Evolutionary conservation across 1,140 invertebrate species (phyloP), one percentile per base, ranked within the genome.

Genomic region (Leptinotarsa defecta): DNA sequence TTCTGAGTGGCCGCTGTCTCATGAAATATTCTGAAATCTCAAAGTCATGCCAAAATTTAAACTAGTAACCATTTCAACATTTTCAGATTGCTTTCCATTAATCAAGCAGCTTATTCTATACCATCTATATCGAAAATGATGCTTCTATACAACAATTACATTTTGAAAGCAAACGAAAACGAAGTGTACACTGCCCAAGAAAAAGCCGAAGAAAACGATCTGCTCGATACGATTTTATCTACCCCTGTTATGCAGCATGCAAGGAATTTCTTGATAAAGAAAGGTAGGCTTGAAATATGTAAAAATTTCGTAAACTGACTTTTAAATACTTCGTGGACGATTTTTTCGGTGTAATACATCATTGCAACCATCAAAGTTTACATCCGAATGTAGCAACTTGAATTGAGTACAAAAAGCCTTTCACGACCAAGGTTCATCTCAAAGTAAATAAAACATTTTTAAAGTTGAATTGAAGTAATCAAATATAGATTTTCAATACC

Each of bases 181-280:
- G 95, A 97, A 86, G 87, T 92, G 75, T 92, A 94, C 5, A 95
- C 92, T 8, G 86, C 91, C 63, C 88, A 91, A 84, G 94, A 95
- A 85, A 88, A 87, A 71, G 88, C 86, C 73, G 94, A 96, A 88
- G 92, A 94, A 85, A 90, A 92, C 77, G 89, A 89, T 19, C 93
- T 95, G 79, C 87, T 96, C 70, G 91, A 94, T 85, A 90, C 90
- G 0, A 89, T 95, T 22, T 89, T 94, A 87, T 85, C 89, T 49
- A 95, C 94, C 0, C 82, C 88, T 27, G 91, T 95, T 5, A 94
- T 96, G 90, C 88, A 91, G 71, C 89, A 91, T 79, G 89, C 93
- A 1, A 91, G 92, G 86, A 87, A 87, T 63, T 95, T 93, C 81
- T 87, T 96, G 20, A 89, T 91, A 69, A 86, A 89, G 34, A 93